These are phyloP conservation scores for Scaptodrosophila latifasciaeformis DNA, from an alignment of 2,888 invertebrate species.

Conservation along the genomic window DNA sequence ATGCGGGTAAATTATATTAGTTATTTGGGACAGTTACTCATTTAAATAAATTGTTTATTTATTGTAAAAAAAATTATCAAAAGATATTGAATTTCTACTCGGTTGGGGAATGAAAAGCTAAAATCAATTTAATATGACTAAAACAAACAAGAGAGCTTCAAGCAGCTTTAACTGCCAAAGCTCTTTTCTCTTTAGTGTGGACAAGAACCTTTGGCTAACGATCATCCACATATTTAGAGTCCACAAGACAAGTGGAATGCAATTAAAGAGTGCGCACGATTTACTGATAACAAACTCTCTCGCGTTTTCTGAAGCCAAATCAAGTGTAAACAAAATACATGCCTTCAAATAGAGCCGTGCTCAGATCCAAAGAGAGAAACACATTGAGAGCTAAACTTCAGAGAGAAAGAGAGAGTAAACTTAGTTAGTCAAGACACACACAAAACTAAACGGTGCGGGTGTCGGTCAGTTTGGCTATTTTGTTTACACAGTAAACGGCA, in stretches of 20 bases:
- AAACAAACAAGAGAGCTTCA: too few species aligned
- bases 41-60: constrained; percentile 1
- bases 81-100: too few species aligned
- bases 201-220: too few species aligned
- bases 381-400: too few species aligned
- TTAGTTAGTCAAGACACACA: too few species aligned
- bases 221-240: constrained; percentile 32
- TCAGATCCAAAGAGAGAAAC: constrained; percentile 2
- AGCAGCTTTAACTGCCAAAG: too few species aligned
- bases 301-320: background rate
- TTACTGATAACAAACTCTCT: background rate
- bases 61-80: background rate
- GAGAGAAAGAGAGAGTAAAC: too few species aligned
- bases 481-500: background rate
- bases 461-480: background rate
- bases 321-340: background rate
- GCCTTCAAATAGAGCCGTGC: background rate
- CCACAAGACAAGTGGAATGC: constrained; percentile 38
- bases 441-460: too few species aligned
- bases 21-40: background rate
- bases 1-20: background rate
- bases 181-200: too few species aligned
- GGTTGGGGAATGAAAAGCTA: too few species aligned
- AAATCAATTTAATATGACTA: too few species aligned
- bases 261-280: background rate